Percentiles rank a stretch among this genome's conserved stretches.
Conservation (phyloP, 1,140 invertebrate species). For the Monomorium pharaonis region DNA sequence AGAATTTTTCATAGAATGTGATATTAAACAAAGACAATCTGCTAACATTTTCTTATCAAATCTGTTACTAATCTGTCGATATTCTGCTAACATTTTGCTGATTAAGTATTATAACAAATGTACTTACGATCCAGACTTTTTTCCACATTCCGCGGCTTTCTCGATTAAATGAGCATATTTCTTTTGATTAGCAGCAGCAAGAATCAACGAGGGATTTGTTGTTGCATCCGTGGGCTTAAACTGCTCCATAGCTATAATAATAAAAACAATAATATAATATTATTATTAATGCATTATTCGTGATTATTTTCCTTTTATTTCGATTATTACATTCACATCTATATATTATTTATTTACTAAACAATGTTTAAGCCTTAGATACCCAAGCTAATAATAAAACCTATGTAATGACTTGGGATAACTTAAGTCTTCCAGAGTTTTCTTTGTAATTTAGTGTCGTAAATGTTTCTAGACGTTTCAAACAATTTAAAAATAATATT, state of each 20-base stretch:
- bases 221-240: slow-evolving; percentile 99
- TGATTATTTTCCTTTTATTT: background rate
- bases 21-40: too few species aligned
- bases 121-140: slow-evolving; percentile 88
- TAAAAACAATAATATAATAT: slow-evolving; percentile 66
- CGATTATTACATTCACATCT: background rate
- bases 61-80: too few species aligned
- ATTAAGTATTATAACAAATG: background rate
- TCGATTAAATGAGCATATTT: slow-evolving; percentile 96
- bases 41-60: too few species aligned
- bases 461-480: too few species aligned
- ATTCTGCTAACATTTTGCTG: too few species aligned
- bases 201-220: slow-evolving; percentile 98
- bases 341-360: background rate
- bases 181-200: slow-evolving; percentile 96
- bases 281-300: background rate
- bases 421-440: too few species aligned
- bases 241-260: slow-evolving; percentile 95
- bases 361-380: too few species aligned
- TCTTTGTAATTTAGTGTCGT: too few species aligned
- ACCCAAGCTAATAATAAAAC: too few species aligned
- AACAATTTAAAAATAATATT: too few species aligned
- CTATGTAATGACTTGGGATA: too few species aligned
- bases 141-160: slow-evolving; percentile 95
- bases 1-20: too few species aligned